A percentile compares a stretch with the other conserved stretches of the same genome.
These are phyloP conservation scores for Gallinago paraguaiae DNA, from an alignment of 2,113 vertebrate species.

Conservation along the genomic window DNA sequence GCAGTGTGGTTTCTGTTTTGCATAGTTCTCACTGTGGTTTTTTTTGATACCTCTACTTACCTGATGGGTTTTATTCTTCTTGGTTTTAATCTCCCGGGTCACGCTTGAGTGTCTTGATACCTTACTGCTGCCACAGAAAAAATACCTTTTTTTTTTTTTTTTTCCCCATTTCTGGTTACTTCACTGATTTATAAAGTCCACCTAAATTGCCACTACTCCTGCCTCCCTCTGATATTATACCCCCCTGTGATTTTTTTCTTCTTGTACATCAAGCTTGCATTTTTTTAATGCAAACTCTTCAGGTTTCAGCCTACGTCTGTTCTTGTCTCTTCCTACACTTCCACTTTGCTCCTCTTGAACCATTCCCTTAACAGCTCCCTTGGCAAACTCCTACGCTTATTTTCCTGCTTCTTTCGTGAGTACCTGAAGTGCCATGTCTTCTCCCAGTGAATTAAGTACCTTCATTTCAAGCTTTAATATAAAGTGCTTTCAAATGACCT, in stretches of 20 bases:
- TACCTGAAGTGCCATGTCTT: neutral
- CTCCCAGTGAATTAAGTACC: neutral
- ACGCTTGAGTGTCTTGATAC: neutral
- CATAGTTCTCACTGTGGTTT: neutral
- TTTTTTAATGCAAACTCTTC: neutral
- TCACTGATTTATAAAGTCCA: neutral
- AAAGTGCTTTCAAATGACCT: neutral
- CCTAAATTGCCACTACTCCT: neutral
- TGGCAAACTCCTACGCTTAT: neutral
- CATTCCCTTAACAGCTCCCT: neutral
- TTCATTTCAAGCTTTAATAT: neutral
- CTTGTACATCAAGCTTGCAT: neutral
- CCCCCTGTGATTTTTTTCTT: neutral
- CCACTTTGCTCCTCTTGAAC: constrained; percentile 17
- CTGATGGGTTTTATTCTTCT: neutral
- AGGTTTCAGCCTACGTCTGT: constrained; percentile 14
- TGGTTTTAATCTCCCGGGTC: neutral
- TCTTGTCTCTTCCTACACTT: constrained; percentile 7
- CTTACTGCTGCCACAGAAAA: neutral
- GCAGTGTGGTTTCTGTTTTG: neutral
- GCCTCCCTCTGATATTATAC: neutral
- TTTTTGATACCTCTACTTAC: neutral
- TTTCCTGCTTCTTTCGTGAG: neutral
- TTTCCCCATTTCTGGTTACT: neutral
- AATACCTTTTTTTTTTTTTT: neutral